Base-by-base conservation (phyloP, 1,140 invertebrate species). In the Galleria mellonella region DNA sequence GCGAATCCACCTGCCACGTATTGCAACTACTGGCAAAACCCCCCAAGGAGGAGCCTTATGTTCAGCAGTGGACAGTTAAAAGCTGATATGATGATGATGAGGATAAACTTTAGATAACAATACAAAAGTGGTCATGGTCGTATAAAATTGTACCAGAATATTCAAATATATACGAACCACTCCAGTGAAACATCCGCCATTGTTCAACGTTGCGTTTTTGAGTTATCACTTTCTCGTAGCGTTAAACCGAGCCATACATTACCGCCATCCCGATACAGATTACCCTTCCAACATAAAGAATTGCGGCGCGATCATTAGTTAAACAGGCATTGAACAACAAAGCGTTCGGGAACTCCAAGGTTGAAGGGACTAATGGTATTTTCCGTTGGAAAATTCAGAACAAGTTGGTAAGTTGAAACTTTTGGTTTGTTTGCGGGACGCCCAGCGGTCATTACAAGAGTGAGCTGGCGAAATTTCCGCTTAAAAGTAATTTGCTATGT, bases 401-500 rank as follows among this genome's bases (percentile, higher is more conserved):
- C 51, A 63, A 77, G 57, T 76, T 72, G 59, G 40, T 33, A 65
- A 71, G 58, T 68, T 55, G 56, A 66, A 77, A 81, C 48, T 77
- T 79, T 77, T 62, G 63, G 68, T 71, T 59, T 69, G 72, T 76
- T 72, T 73, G 72, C 35, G 62, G 69, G 44, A 33, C 48, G 55
- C 39, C 50, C 48, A 54, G 65, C 57, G 59, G 55, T 64, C 65
- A 67, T 75, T 72, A 71, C 60, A 50, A 61, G 62, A 50, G 58
- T 62, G 70, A 66, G 53, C 46, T 37, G 27, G 58, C 53, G 48
- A 57, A 67, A 72, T 68, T 66, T 60, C 53, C 56, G 58, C 60
- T 69, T 46, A 58, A 72, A 72, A 81, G 69, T 77, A 79, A 82
- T 79, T 79, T 73, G 75, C 66, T 58, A 63, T 60, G 69, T 77